These are phyloP conservation scores for Pomacea maculata DNA, from an alignment of 1,140 invertebrate species.

Conservation along the genomic window DNA sequence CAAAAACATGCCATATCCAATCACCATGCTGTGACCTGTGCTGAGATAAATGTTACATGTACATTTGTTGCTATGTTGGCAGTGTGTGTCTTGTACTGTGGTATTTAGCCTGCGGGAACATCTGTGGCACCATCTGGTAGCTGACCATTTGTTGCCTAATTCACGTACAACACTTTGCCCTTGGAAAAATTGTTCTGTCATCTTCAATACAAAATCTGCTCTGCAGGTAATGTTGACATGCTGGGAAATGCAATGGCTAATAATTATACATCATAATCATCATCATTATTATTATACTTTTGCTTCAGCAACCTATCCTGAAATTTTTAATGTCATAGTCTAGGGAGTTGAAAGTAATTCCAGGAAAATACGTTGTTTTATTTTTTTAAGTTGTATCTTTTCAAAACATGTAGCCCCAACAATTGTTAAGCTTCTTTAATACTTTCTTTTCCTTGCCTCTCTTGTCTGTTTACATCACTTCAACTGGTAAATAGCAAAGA, in stretches of 20 bases:
- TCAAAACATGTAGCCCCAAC: too few relatives aligned
- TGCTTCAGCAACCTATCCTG: too few relatives aligned
- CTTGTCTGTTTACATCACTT: neutral
- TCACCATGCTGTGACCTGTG: neutral
- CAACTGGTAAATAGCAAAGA: neutral
- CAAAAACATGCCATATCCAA: neutral
- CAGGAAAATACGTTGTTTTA: too few relatives aligned
- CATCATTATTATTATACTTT: neutral
- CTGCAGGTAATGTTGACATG: conserved; percentile 19
- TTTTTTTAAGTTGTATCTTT: too few relatives aligned
- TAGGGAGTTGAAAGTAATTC: too few relatives aligned
- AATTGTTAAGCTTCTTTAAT: too few relatives aligned
- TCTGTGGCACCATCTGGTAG: conserved; percentile 37
- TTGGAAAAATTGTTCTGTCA: conserved; percentile 38
- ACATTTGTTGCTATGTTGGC: conserved; percentile 7
- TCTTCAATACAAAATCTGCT: conserved; percentile 27
- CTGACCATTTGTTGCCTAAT: conserved; percentile 35
- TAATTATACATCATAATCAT: neutral
- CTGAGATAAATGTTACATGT: neutral
- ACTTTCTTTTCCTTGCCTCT: neutral
- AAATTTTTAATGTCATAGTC: too few relatives aligned
- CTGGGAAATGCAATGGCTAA: neutral
- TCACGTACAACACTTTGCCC: conserved; percentile 27
- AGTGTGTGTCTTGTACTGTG: conserved; percentile 35
- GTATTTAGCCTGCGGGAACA: conserved; percentile 38